Percentiles rank a stretch among this genome's conserved stretches.
These are phyloP conservation scores for Ctenosaura bakeri DNA, from an alignment of 2,797 vertebrate species.

Conservation along the genomic window DNA sequence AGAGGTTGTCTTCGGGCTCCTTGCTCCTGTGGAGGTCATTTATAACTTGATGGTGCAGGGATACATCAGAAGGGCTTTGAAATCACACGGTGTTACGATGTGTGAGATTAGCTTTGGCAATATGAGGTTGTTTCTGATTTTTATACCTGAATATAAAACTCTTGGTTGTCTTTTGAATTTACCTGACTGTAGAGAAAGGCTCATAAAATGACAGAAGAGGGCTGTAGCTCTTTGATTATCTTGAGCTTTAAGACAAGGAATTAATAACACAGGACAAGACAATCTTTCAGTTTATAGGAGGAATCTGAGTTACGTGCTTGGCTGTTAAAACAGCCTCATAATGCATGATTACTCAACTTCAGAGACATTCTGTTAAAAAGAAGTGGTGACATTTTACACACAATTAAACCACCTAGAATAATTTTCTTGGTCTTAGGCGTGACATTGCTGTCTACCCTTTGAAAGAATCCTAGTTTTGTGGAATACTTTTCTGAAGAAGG, in stretches of 20 bases:
- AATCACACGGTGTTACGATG: constrained; percentile 14
- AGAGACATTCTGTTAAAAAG: constrained; percentile 64
- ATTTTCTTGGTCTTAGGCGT: constrained; percentile 61
- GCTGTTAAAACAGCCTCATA: constrained; percentile 60
- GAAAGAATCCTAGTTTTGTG: constrained; percentile 50
- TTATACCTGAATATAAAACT: constrained; percentile 22
- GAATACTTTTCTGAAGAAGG: constrained; percentile 53
- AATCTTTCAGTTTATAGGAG: background rate
- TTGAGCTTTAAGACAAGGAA: background rate
- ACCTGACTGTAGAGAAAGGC: background rate
- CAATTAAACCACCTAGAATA: constrained; percentile 66
- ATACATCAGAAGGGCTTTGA: background rate
- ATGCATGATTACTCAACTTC: constrained; percentile 57
- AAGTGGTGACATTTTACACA: constrained; percentile 68
- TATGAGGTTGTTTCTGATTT: background rate
- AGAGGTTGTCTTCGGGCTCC: background rate
- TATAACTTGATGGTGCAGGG: background rate
- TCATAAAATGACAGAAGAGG: background rate
- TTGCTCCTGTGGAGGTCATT: background rate
- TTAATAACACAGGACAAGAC: background rate
- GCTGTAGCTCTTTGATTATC: background rate
- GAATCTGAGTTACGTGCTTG: constrained; percentile 49
- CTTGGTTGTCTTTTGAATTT: background rate
- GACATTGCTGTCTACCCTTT: constrained; percentile 50
- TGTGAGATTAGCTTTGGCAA: constrained; percentile 44